These are phyloP conservation scores for Callyntrura guangdongensis DNA, from an alignment of 2,888 invertebrate species.

Conservation along the genomic window DNA sequence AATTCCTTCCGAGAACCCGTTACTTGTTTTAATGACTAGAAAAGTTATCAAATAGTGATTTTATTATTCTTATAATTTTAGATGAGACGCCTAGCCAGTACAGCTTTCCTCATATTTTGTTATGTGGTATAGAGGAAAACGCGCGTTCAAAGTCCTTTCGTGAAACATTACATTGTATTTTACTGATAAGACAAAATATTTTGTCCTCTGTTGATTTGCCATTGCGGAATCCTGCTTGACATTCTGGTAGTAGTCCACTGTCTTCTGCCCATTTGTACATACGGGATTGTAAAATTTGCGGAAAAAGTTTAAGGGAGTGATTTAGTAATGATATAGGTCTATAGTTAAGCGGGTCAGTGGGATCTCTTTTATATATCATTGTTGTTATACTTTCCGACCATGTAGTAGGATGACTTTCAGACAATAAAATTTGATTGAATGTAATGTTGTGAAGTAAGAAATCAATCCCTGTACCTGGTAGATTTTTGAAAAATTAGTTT, in stretches of 20 bases:
- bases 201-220: constrained; percentile 63
- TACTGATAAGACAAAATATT: constrained; percentile 66
- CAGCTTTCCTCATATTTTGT: constrained; percentile 67
- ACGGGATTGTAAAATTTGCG: constrained; percentile 63
- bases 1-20: constrained; percentile 39
- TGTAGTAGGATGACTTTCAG: constrained; percentile 59
- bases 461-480: too few species aligned
- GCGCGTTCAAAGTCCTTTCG: constrained; percentile 74
- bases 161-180: constrained; percentile 31
- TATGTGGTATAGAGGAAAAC: constrained; percentile 67
- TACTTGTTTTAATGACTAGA: constrained; percentile 14
- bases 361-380: constrained; percentile 77
- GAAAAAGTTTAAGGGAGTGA: constrained; percentile 71
- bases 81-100: constrained; percentile 54
- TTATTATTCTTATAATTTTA: constrained; percentile 68
- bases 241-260: constrained; percentile 66
- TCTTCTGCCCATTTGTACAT: constrained; percentile 61
- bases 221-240: constrained; percentile 71
- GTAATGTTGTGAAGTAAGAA: not conserved
- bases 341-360: constrained; percentile 70
- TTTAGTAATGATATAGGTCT: constrained; percentile 74
- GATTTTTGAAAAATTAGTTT: constrained; percentile 78
- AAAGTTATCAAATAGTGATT: constrained; percentile 59
- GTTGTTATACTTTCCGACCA: constrained; percentile 51
- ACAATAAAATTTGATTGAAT: constrained; percentile 61